Percentiles rank a stretch among this genome's conserved stretches.
Conservation (phyloP, 35 echinoderm and acorn worm species). For the Apostichopus parvimensis region DNA sequence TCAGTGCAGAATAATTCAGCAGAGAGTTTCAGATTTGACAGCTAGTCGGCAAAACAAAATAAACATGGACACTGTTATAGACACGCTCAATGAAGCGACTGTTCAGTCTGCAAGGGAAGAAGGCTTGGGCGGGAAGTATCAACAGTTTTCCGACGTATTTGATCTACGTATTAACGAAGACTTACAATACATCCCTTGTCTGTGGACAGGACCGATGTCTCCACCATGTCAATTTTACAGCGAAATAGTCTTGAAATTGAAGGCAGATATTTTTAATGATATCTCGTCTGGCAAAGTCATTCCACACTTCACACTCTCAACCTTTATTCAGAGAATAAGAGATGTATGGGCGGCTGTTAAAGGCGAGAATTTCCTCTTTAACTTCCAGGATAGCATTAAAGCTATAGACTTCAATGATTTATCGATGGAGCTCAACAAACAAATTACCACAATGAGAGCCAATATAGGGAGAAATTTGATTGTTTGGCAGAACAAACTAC, state of each 20-base stretch:
- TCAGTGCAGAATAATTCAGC: constrained; percentile 34
- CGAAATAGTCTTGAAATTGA: neutral
- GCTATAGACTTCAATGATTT: constrained; percentile 26
- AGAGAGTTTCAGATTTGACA: constrained; percentile 15
- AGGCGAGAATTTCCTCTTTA: constrained; percentile 31
- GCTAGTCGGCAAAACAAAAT: constrained; percentile 1
- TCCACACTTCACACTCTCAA: neutral
- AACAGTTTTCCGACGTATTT: constrained; percentile 38
- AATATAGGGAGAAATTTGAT: neutral
- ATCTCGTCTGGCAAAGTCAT: neutral
- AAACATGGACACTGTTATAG: neutral
- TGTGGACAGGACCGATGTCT: constrained; percentile 38
- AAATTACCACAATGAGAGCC: neutral
- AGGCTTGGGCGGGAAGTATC: neutral
- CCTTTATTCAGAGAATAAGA: neutral
- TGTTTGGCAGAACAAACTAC: neutral
- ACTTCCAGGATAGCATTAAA: constrained; percentile 39
- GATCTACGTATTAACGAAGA: constrained; percentile 1
- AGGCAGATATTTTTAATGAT: neutral
- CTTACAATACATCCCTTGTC: constrained; percentile 34
- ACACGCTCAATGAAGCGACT: neutral
- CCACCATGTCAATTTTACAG: constrained; percentile 6
- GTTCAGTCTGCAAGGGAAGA: neutral
- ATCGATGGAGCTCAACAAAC: neutral
- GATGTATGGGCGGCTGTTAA: constrained; percentile 36